phyloP scores from a whole-genome alignment of 2,113 vertebrate genomes.

The Stercorarius parasiticus region DNA sequence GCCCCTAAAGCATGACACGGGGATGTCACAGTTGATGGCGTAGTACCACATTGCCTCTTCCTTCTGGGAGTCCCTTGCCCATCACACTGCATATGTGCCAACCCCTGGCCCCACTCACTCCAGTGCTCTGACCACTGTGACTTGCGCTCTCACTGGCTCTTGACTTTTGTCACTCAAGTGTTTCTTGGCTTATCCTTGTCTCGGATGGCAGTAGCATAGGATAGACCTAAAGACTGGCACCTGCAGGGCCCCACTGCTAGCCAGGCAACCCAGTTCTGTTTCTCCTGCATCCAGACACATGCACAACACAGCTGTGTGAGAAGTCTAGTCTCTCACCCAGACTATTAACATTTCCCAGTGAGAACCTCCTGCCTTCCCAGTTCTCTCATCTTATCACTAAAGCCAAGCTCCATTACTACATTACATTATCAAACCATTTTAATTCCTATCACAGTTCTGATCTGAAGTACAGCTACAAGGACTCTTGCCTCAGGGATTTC shows the following conservation, averaged over 20 bases:
- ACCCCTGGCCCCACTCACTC: rapidly evolving
- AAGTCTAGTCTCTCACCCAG: neutral
- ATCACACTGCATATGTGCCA: neutral
- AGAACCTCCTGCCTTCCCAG: neutral
- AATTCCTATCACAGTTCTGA: neutral
- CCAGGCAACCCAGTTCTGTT: neutral
- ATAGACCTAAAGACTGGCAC: neutral
- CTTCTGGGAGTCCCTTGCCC: neutral
- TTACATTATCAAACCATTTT: neutral
- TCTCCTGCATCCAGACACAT: neutral
- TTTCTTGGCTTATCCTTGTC: neutral
- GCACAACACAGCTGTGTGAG: neutral
- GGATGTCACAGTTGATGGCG: neutral
- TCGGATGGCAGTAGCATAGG: too few species aligned
- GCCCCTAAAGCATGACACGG: neutral
- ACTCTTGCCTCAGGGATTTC: neutral
- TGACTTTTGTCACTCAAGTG: neutral
- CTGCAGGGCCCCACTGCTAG: neutral
- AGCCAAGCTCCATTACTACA: neutral
- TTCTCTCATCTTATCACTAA: neutral
- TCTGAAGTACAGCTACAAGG: neutral
- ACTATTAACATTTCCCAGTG: neutral
- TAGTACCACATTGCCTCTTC: neutral
- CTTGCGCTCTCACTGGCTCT: neutral
- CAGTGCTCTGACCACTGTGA: neutral